Evolutionary conservation across 2,113 vertebrate species (phyloP).

Genomic region (Oenanthe melanoleuca): DNA sequence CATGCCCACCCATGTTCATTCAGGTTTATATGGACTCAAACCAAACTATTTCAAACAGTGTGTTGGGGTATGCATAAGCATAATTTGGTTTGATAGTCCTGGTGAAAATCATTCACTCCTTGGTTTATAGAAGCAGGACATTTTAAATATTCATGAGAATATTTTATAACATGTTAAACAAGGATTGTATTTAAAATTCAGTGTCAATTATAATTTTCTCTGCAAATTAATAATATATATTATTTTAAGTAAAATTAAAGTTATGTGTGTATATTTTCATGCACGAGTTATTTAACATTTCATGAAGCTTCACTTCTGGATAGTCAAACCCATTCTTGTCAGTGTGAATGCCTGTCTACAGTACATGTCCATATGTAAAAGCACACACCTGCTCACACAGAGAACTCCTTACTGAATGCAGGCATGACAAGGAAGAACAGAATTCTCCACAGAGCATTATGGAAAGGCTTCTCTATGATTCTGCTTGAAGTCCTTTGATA

Average conservation of each 20-base stretch:
- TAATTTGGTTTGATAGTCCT: not conserved
- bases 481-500: not conserved
- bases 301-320: not conserved
- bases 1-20: not conserved
- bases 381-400: no score
- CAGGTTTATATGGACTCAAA: not conserved
- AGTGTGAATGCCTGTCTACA: not conserved
- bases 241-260: not conserved
- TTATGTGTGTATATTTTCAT: not conserved
- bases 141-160: not conserved
- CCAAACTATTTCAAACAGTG: not conserved
- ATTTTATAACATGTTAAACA: not conserved
- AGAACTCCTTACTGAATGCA: not conserved
- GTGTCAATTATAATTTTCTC: not conserved
- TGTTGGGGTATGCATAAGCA: not conserved
- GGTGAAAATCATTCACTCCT: not conserved
- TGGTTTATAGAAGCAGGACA: not conserved
- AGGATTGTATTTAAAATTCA: not conserved
- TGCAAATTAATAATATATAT: not conserved
- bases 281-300: not conserved
- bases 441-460: not conserved
- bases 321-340: not conserved
- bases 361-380: no score
- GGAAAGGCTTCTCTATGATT: not conserved
- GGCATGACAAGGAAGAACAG: not conserved